Base-by-base conservation (phyloP, 2,797 vertebrate species). In the Xiphophorus birchmanni region DNA sequence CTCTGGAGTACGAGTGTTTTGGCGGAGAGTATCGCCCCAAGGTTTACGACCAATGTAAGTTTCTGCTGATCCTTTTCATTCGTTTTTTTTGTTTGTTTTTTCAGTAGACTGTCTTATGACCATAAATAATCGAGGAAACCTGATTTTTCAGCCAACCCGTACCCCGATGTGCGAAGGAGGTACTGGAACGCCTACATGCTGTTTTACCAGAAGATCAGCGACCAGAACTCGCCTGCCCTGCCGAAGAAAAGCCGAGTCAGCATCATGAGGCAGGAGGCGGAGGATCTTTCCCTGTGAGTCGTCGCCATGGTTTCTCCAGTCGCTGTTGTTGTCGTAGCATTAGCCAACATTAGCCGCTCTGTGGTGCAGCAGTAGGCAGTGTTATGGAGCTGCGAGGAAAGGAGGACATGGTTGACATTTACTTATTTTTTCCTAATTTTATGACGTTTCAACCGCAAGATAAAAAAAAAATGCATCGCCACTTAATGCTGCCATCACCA, bases 131-230 rank as follows among this genome's bases (percentile, higher is more conserved):
- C 23, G 18, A 15, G 12, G 54, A 37, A 80, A 52, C 13, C 48
- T 77, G 29, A 10, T 48, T 37, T 37, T 71, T 35, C 91, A 99
- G 99, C 98, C 71, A 99, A 99, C 79, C 98, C 99, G 0, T 99
- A 99, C 89, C 98, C 98, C 3, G 98, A 99, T 1, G 96, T 99
- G 47, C 97, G 99, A 32, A 95, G 99, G 75, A 96, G 98, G 48
- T 99, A 99, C 94, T 99, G 99, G 99, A 99, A 99, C 0, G 99
- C 99, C 80, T 99, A 99, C 91, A 99, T 99, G 98, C 94, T 99
- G 76, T 99, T 99, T 90, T 99, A 99, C 93, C 99, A 99, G 93
- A 96, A 98, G 75, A 98, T 98, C 60, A 98, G 98, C 0, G 99
- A 99, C 84, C 98, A 99, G 90, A 99, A 98, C 93, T 99, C 98